phyloP scores from a whole-genome alignment of 2,113 vertebrate genomes.

The Pachyramphus minor region DNA sequence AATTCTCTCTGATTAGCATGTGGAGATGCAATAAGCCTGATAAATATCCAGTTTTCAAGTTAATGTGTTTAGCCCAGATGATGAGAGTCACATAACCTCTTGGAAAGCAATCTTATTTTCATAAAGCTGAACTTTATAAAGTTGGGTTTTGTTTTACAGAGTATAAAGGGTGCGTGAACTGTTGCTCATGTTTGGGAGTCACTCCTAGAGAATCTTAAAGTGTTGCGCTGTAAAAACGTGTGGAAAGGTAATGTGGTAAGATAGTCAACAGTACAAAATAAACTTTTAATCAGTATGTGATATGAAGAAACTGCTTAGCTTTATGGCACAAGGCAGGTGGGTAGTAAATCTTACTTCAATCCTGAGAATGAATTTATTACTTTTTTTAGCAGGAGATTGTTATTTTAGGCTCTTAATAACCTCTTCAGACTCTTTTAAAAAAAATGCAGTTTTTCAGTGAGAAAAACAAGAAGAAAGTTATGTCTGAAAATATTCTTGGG shows the following conservation, averaged over 20 bases:
- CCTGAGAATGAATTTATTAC: not conserved
- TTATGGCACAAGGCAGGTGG: not conserved
- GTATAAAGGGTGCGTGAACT: not conserved
- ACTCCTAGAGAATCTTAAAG: not conserved
- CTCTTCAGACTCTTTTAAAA: not conserved
- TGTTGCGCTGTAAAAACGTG: not conserved
- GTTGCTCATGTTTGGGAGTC: not conserved
- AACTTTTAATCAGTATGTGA: not conserved
- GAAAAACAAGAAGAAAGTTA: not conserved
- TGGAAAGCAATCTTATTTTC: not conserved
- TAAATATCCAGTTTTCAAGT: not conserved
- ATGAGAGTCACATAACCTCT: not conserved
- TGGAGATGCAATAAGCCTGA: not conserved
- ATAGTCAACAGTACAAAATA: not conserved
- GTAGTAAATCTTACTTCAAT: not conserved
- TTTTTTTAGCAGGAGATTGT: not conserved
- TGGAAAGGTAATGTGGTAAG: not conserved
- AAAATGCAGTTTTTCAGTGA: not conserved
- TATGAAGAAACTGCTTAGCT: not conserved
- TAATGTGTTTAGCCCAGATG: not conserved
- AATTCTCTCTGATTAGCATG: not conserved
- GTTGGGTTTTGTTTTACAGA: not conserved
- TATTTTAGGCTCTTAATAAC: not conserved
- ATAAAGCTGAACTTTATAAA: not conserved
- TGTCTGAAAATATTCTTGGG: not conserved